Evolutionary conservation across 1,140 invertebrate species (phyloP).

Genomic region (Caenorhabditis briggsae): DNA sequence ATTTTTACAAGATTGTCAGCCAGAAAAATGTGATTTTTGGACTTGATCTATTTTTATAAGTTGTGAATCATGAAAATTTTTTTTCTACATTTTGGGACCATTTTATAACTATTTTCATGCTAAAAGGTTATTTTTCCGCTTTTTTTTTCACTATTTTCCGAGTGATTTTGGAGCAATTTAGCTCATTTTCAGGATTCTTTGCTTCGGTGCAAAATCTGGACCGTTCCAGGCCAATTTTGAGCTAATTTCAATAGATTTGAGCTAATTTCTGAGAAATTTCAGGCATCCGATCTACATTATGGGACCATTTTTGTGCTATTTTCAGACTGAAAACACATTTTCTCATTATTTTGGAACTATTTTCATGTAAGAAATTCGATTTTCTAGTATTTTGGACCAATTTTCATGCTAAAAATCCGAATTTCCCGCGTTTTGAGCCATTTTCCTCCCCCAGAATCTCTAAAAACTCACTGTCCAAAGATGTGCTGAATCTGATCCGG

Average conservation of each 20-base stretch:
- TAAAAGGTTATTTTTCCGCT: no score
- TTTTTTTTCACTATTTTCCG: no score
- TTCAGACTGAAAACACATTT: neutral
- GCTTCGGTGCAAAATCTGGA: no score
- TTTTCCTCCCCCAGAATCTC: neutral
- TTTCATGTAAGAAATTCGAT: neutral
- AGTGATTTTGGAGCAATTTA: no score
- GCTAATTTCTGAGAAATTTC: neutral
- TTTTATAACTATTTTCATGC: no score
- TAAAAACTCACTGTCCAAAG: constrained; percentile 81
- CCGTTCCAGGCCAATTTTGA: no score
- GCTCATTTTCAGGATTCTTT: no score
- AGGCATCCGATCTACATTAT: neutral
- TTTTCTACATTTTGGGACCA: no score
- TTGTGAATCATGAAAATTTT: no score
- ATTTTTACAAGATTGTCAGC: no score
- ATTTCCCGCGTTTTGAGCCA: neutral
- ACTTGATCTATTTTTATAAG: no score
- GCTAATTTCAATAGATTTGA: no score
- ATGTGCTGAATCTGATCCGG: constrained; percentile 99
- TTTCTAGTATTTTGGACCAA: neutral
- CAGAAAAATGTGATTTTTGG: constrained; percentile 41
- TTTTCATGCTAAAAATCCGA: neutral
- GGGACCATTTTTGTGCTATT: neutral
- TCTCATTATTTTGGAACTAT: neutral